Percentiles rank a stretch among this genome's conserved stretches.
Conservation (phyloP, 2,888 invertebrate genomes). For the Iselma pallidipennis region DNA sequence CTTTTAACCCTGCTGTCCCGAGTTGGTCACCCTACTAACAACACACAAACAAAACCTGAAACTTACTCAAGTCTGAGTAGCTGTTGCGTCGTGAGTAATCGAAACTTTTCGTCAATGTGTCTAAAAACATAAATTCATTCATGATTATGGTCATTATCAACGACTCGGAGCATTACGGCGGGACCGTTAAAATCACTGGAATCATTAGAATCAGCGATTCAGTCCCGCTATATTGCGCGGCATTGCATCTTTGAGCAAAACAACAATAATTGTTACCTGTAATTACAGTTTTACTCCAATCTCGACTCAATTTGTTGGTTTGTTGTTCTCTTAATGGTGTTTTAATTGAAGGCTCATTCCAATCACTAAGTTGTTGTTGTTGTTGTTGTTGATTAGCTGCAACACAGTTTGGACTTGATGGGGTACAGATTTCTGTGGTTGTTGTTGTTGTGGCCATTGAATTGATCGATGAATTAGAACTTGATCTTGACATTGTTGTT, state of each 20-base stretch:
- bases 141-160: too few species aligned
- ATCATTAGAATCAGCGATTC: too few species aligned
- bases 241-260: too few species aligned
- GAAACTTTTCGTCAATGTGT: conserved; percentile 59
- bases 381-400: too few species aligned
- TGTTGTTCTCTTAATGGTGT: conserved; percentile 58
- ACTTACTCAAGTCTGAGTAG: conserved; percentile 74
- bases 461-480: conserved; percentile 66
- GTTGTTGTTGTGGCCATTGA: conserved; percentile 56
- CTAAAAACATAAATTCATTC: conserved; percentile 4
- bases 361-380: conserved; percentile 60
- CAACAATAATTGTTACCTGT: conserved; percentile 27
- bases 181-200: too few species aligned
- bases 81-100: conserved; percentile 75
- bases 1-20: too few species aligned
- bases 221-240: too few species aligned
- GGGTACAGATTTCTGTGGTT: conserved; percentile 56
- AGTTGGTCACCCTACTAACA: too few species aligned
- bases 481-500: conserved; percentile 56
- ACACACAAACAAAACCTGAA: too few species aligned
- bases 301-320: conserved; percentile 46
- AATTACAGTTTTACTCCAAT: conserved; percentile 46
- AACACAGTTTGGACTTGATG: conserved; percentile 48
- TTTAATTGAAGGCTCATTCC: conserved; percentile 58
- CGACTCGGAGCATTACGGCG: too few species aligned